Evolutionary conservation across 2,888 invertebrate species (phyloP).

Genomic region (Diachrysia chrysitis): DNA sequence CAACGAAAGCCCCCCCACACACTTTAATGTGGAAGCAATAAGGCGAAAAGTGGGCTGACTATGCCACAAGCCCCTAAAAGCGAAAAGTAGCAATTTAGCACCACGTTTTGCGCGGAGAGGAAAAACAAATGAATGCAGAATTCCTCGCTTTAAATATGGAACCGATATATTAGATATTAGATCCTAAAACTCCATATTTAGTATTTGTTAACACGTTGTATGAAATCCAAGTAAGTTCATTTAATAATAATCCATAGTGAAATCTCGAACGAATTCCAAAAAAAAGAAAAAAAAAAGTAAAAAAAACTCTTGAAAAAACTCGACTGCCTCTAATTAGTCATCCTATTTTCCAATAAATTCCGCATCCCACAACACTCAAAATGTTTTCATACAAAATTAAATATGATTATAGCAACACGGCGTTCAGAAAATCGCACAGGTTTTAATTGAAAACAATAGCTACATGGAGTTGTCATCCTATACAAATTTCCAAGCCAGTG

Average conservation of each 20-base stretch:
- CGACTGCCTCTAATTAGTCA: no score
- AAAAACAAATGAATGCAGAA: constrained; percentile 1
- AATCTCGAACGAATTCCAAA: no score
- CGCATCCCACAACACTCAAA: neutral
- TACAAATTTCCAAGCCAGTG: constrained; percentile 32
- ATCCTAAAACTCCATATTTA: no score
- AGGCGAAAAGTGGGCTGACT: neutral
- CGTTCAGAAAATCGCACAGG: constrained; percentile 30
- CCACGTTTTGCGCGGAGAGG: neutral
- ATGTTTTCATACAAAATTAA: neutral
- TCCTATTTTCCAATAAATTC: no score
- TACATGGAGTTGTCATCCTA: constrained; percentile 29
- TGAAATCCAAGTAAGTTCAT: no score
- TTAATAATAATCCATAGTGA: no score
- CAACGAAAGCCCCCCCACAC: neutral
- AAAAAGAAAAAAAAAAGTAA: no score
- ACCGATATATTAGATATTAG: neutral
- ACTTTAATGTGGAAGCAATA: constrained; percentile 5
- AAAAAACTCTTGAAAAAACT: no score
- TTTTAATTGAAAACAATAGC: constrained; percentile 42
- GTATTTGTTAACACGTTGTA: no score
- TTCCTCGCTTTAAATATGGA: neutral
- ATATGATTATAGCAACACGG: constrained; percentile 29
- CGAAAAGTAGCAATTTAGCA: neutral
- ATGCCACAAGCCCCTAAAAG: neutral